Evolutionary conservation across 2,797 vertebrate species (phyloP).

Genomic region (Pteronotus mesoamericanus): DNA sequence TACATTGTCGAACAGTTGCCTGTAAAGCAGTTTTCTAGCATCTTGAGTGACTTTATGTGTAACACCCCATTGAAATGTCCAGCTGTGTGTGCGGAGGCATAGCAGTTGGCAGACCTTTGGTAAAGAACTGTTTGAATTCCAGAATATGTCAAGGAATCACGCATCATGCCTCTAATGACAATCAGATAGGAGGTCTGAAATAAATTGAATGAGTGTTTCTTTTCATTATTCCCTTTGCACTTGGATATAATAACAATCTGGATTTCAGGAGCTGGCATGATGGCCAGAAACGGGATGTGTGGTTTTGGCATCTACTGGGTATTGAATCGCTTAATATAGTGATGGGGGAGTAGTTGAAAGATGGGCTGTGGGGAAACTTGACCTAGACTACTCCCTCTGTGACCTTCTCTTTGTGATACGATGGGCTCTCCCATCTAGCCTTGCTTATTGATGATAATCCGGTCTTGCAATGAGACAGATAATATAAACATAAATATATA

Average conservation of each 20-base stretch:
- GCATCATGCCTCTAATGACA: neutral
- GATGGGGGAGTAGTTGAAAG: neutral
- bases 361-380: neutral
- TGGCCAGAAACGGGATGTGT: neutral
- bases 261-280: slow-evolving; percentile 28
- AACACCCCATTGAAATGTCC: neutral
- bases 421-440: neutral
- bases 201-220: neutral
- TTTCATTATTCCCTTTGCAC: neutral
- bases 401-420: neutral
- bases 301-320: neutral
- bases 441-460: neutral
- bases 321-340: neutral
- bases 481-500: neutral
- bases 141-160: neutral
- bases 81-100: neutral
- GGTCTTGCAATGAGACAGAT: neutral
- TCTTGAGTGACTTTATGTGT: neutral
- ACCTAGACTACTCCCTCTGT: rapidly evolving
- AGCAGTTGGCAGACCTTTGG: neutral
- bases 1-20: neutral
- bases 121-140: neutral
- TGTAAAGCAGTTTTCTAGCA: neutral
- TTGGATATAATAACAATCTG: neutral
- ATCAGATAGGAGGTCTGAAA: neutral